Evolutionary conservation across 1,140 invertebrate genomes (phyloP).

Genomic region (Drosophila sp.): DNA sequence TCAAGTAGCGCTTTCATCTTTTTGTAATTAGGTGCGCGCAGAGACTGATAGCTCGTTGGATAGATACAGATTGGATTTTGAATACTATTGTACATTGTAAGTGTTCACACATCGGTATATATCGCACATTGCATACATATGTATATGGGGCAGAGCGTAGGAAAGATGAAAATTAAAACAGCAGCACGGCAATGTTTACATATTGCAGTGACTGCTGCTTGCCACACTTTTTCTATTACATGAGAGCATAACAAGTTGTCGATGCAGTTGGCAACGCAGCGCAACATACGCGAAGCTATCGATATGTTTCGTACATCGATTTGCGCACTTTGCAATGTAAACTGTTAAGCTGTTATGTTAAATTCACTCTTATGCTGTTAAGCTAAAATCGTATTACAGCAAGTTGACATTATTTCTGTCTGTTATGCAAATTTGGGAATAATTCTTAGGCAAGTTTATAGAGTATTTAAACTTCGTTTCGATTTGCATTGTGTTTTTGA

Average conservation of each 20-base stretch:
- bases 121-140: slow-evolving; percentile 25
- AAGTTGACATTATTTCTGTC: too few species aligned
- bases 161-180: slow-evolving; percentile 78
- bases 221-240: slow-evolving; percentile 3
- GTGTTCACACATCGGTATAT: slow-evolving; percentile 14
- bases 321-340: background rate
- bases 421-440: too few species aligned
- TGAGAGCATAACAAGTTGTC: slow-evolving; percentile 6
- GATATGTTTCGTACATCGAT: background rate
- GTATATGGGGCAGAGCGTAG: slow-evolving; percentile 46
- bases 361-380: background rate
- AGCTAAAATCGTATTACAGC: too few species aligned
- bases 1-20: slow-evolving; percentile 79
- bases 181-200: slow-evolving; percentile 67
- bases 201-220: slow-evolving; percentile 21
- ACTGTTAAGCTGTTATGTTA: background rate
- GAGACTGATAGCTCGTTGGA: slow-evolving; percentile 61
- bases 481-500: background rate
- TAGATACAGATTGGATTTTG: slow-evolving; percentile 49
- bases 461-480: slow-evolving; percentile 49
- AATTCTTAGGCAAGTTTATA: background rate
- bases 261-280: slow-evolving; percentile 3
- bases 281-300: background rate
- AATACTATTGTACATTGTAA: slow-evolving; percentile 10
- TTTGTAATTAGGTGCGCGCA: slow-evolving; percentile 76